Conservation (phyloP, 2,888 invertebrate species). For the Spodoptera littoralis region DNA sequence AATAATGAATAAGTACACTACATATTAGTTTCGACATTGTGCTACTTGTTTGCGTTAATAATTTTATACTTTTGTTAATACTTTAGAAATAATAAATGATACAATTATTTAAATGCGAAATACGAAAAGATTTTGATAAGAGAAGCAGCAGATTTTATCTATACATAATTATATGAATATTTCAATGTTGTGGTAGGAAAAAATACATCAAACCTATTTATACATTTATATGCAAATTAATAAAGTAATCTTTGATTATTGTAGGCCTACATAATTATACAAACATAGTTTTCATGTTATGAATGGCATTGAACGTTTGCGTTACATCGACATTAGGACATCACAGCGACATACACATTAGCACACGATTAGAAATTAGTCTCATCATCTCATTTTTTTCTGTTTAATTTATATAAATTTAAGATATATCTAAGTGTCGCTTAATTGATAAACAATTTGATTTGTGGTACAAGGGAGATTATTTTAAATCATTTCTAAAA, state of each 20-base stretch:
- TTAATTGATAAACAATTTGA: constrained; percentile 73
- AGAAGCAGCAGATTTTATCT: constrained; percentile 55
- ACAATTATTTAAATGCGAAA: constrained; percentile 58
- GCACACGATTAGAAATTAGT: constrained; percentile 61
- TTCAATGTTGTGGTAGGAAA: constrained; percentile 49
- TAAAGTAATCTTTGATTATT: constrained; percentile 58
- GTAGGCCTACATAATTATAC: constrained; percentile 65
- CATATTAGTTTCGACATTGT: constrained; percentile 70
- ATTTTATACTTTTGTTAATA: constrained; percentile 77
- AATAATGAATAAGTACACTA: constrained; percentile 81
- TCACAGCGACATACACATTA: constrained; percentile 67
- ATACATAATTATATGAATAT: constrained; percentile 34
- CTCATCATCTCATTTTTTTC: constrained; percentile 60
- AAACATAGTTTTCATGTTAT: constrained; percentile 48
- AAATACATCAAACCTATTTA: constrained; percentile 67
- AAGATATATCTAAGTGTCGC: constrained; percentile 77
- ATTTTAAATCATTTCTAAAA: constrained; percentile 81
- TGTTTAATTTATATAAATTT: constrained; percentile 57
- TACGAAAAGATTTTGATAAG: constrained; percentile 48
- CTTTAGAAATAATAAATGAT: constrained; percentile 64
- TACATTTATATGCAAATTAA: constrained; percentile 72
- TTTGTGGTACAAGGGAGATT: constrained; percentile 84
- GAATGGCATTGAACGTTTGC: constrained; percentile 48
- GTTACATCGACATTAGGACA: constrained; percentile 50
- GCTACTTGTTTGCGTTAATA: constrained; percentile 75